These are phyloP conservation scores for Proales similis DNA, from an alignment of 1,140 invertebrate genomes.

Conservation along the genomic window DNA sequence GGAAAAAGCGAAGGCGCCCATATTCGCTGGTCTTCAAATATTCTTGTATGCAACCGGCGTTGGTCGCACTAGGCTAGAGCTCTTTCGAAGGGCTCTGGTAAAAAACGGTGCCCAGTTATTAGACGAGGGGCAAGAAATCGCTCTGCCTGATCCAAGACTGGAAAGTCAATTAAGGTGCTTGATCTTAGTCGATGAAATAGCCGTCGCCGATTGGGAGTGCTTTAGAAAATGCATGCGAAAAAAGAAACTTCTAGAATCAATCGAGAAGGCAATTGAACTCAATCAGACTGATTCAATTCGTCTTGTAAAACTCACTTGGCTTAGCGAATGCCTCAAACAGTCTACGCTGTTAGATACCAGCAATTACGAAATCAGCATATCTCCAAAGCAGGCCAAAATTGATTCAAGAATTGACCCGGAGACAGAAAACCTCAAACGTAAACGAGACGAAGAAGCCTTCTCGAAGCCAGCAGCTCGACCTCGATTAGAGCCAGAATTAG, in stretches of 20 bases:
- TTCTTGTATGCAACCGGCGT: constrained; percentile 46
- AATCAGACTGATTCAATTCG: constrained; percentile 37
- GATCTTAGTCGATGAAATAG: constrained; percentile 11
- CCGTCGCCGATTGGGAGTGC: constrained; percentile 41
- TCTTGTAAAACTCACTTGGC: constrained; percentile 47
- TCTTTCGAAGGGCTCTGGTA: constrained; percentile 45
- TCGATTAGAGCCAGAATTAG: too few relatives aligned
- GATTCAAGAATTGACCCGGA: background rate
- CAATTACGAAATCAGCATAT: constrained; percentile 38
- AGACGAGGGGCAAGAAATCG: constrained; percentile 37
- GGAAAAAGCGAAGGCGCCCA: constrained; percentile 40
- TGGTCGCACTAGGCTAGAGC: constrained; percentile 45
- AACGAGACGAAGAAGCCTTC: background rate
- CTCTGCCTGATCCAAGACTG: background rate
- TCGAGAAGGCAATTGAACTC: constrained; percentile 42
- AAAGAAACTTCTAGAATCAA: constrained; percentile 41
- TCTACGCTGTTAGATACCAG: constrained; percentile 41
- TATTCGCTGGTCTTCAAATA: constrained; percentile 37
- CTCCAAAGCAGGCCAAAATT: constrained; percentile 1
- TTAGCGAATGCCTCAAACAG: constrained; percentile 46
- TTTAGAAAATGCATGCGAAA: constrained; percentile 45
- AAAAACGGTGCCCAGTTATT: constrained; percentile 43
- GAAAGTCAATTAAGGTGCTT: background rate
- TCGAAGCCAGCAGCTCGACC: background rate
- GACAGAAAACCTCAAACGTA: background rate